Evolutionary conservation across 2,797 vertebrate species (phyloP).

Genomic region (Bryconaethiops microstoma): DNA sequence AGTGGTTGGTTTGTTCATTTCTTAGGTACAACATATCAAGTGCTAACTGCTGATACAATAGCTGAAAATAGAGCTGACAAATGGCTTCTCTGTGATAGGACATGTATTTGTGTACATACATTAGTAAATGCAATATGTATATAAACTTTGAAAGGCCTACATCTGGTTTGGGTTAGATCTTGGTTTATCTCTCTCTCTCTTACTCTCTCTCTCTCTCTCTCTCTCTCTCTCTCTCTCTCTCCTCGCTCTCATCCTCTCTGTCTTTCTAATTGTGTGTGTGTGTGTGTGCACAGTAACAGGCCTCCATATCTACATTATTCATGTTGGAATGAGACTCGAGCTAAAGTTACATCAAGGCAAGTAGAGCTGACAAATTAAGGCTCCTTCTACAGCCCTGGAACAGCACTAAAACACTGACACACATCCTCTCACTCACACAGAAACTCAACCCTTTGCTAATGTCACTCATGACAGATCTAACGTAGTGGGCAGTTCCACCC

Average conservation of each 20-base stretch:
- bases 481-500: slow-evolving; percentile 7
- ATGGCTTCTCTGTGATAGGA: background rate
- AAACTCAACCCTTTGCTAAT: slow-evolving; percentile 35
- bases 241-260: background rate
- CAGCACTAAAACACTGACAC: slow-evolving; percentile 51
- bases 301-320: slow-evolving; percentile 57
- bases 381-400: slow-evolving; percentile 70
- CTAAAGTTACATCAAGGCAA: slow-evolving; percentile 63
- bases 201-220: no score
- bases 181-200: no score
- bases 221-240: no score
- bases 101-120: background rate
- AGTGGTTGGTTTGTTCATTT: background rate
- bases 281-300: slow-evolving; percentile 45
- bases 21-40: no score
- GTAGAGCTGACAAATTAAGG: slow-evolving; percentile 80
- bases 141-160: background rate
- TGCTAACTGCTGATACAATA: background rate
- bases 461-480: slow-evolving; percentile 35
- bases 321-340: slow-evolving; percentile 60
- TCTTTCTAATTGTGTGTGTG: slow-evolving; percentile 6
- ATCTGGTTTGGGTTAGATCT: background rate
- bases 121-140: background rate
- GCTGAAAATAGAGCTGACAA: background rate
- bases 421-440: slow-evolving; percentile 46